These are phyloP conservation scores for Macquaria ambigua DNA, from an alignment of 2,113 vertebrate species.

Conservation along the genomic window DNA sequence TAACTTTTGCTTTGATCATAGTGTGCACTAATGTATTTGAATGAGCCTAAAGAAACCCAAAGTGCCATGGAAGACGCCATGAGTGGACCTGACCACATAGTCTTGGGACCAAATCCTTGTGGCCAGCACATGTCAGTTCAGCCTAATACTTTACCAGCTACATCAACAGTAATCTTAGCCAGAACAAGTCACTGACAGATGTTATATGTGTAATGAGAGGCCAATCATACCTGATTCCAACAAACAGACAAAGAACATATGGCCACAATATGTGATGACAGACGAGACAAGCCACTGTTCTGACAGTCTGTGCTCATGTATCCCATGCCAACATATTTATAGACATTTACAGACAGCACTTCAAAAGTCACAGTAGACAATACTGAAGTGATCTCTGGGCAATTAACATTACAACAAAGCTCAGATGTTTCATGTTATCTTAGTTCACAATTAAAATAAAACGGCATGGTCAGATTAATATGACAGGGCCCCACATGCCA, in stretches of 20 bases:
- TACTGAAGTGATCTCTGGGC: background rate
- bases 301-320: background rate
- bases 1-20: background rate
- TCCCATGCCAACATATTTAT: background rate
- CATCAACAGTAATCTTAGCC: constrained; percentile 56
- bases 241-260: constrained; percentile 46
- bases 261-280: constrained; percentile 53
- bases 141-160: constrained; percentile 54
- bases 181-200: constrained; percentile 57
- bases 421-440: background rate
- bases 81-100: background rate
- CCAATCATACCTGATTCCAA: constrained; percentile 54
- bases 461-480: background rate
- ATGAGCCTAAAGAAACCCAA: constrained; percentile 6
- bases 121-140: constrained; percentile 41
- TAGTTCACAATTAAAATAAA: background rate
- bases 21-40: constrained; percentile 10
- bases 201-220: constrained; percentile 41
- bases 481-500: background rate
- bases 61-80: background rate
- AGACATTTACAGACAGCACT: constrained; percentile 6
- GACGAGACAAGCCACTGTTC: constrained; percentile 13
- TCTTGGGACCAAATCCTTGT: constrained; percentile 6
- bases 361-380: background rate
- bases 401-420: background rate